phyloP scores from a whole-genome alignment of 2,113 vertebrate species.

The Labeo rohita region DNA sequence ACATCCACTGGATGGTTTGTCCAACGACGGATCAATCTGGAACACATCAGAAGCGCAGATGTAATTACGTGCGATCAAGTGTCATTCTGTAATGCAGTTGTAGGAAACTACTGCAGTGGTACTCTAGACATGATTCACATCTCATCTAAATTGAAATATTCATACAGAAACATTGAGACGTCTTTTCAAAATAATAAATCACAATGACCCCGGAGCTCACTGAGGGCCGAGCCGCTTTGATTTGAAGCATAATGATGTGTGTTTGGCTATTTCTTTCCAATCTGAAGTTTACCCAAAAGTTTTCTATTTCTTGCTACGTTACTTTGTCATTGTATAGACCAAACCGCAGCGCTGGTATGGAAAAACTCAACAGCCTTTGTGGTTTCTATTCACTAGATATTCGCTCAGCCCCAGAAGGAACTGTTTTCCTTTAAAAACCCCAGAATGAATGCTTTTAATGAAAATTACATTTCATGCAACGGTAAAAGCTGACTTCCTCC shows the following conservation, averaged over 20 bases:
- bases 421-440: constrained; percentile 46
- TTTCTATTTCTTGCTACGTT: constrained; percentile 19
- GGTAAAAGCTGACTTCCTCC: constrained; percentile 50
- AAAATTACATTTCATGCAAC: constrained; percentile 58
- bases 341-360: constrained; percentile 14
- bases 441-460: constrained; percentile 55
- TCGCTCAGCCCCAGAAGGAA: constrained; percentile 46
- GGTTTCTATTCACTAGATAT: constrained; percentile 29
- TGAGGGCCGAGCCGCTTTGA: background rate
- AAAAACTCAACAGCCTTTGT: constrained; percentile 37
- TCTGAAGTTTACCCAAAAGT: constrained; percentile 50
- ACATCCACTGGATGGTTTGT: background rate
- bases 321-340: constrained; percentile 38
- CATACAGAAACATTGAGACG: constrained; percentile 8
- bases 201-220: background rate
- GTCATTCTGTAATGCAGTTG: background rate
- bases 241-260: constrained; percentile 20
- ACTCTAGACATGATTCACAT: background rate
- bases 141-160: constrained; percentile 23
- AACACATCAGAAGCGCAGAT: background rate
- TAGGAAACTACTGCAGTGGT: background rate
- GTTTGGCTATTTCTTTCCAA: constrained; percentile 29
- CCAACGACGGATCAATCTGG: background rate
- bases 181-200: constrained; percentile 49
- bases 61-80: background rate